These are phyloP conservation scores for Hozukius guyotensis DNA, from an alignment of 2,797 vertebrate genomes.

Conservation along the genomic window DNA sequence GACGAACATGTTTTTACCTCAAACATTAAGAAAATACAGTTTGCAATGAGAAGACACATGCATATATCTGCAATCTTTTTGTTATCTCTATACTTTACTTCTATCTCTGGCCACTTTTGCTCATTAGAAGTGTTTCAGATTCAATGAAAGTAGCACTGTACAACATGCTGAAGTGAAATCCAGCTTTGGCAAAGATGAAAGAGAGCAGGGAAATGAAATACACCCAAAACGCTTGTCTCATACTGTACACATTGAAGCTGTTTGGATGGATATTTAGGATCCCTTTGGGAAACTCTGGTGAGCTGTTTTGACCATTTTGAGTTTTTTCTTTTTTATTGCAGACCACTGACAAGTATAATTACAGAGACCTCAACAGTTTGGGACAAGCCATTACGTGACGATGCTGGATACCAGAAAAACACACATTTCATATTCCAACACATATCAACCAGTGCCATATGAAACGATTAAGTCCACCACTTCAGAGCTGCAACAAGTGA, in stretches of 20 bases:
- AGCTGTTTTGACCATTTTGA: background rate
- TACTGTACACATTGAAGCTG: background rate
- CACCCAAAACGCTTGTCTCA: background rate
- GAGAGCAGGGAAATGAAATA: background rate
- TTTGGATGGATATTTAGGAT: slow-evolving; percentile 3
- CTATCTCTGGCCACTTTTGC: background rate
- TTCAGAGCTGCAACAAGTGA: background rate
- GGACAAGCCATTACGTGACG: background rate
- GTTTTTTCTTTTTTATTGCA: slow-evolving; percentile 9
- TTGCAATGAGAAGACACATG: background rate
- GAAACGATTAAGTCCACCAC: background rate
- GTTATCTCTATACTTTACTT: background rate
- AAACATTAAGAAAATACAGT: background rate
- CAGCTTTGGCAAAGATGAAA: background rate
- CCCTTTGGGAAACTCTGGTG: background rate
- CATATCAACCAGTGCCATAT: background rate
- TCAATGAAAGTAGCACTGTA: background rate
- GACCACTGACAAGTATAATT: slow-evolving; percentile 13
- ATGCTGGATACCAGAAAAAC: background rate
- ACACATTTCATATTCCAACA: background rate
- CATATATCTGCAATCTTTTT: background rate
- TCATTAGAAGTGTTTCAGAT: slow-evolving; percentile 3
- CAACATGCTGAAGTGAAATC: background rate
- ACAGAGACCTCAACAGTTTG: background rate
- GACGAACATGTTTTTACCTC: background rate